Evolutionary conservation across 2,113 vertebrate genomes (phyloP).

Genomic region (Apteryx mantelli): DNA sequence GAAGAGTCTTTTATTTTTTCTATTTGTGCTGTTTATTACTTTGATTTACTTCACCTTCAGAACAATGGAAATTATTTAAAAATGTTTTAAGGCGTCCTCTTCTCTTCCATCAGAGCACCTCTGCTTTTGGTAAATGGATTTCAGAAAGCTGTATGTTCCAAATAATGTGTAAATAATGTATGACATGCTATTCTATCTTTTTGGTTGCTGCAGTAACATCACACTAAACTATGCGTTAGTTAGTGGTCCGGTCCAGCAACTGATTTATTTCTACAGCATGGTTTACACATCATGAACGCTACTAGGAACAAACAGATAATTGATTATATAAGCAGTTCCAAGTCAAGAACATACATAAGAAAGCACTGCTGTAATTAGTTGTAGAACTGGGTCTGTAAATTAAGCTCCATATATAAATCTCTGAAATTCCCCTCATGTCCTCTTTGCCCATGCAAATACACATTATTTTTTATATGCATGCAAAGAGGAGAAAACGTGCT

Average conservation of each 20-base stretch:
- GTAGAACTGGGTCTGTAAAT: neutral
- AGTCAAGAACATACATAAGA: neutral
- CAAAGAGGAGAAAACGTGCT: neutral
- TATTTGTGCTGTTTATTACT: neutral
- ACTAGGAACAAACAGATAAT: conserved; percentile 16
- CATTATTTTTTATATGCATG: neutral
- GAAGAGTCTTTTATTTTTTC: neutral
- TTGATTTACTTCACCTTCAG: neutral
- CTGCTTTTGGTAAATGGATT: conserved; percentile 22
- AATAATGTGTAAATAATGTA: conserved; percentile 23
- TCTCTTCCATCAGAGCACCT: neutral
- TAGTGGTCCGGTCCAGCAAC: neutral
- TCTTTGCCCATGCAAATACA: neutral
- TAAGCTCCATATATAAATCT: neutral
- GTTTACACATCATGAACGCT: neutral
- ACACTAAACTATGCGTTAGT: neutral
- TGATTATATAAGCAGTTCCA: neutral
- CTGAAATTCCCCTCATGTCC: neutral
- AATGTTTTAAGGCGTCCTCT: neutral
- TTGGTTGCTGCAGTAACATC: conserved; percentile 47
- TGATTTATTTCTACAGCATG: neutral
- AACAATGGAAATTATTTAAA: neutral
- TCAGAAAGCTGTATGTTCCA: neutral
- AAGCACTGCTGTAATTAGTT: neutral
- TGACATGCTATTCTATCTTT: conserved; percentile 1